Percentiles rank a stretch among this genome's conserved stretches.
phyloP scores from a whole-genome alignment of 1,140 invertebrate genomes.

The Sarcophaga peregrina region DNA sequence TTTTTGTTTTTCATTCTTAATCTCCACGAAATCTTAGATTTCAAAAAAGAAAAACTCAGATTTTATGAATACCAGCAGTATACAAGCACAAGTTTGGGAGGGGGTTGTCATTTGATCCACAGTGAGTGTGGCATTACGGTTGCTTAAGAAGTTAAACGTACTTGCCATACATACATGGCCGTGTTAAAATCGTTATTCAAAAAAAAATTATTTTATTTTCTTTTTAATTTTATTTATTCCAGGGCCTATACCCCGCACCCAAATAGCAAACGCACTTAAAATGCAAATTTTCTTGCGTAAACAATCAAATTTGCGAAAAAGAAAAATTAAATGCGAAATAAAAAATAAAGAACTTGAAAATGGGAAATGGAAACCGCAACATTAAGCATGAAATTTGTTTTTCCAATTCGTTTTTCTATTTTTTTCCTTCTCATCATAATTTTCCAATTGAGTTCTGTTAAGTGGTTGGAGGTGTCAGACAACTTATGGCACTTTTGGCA shows the following conservation, averaged over 20 bases:
- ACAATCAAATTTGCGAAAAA: slow-evolving; percentile 22
- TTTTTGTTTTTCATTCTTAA: no score
- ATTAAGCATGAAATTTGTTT: slow-evolving; percentile 40
- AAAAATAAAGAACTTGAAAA: no score
- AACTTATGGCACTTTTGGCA: slow-evolving; percentile 30
- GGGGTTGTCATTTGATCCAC: not conserved
- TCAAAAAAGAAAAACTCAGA: not conserved
- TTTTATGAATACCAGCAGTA: not conserved
- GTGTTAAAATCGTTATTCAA: not conserved
- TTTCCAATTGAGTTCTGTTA: not conserved
- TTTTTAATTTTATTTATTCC: not conserved
- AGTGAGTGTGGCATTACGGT: not conserved
- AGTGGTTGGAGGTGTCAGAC: not conserved
- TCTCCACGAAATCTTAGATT: not conserved
- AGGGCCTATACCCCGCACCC: not conserved
- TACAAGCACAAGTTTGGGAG: not conserved
- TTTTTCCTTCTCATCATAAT: not conserved
- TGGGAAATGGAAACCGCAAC: not conserved
- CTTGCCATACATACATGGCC: not conserved
- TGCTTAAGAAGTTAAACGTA: slow-evolving; percentile 18
- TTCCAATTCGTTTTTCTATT: not conserved
- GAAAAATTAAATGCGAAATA: not conserved
- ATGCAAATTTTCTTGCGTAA: slow-evolving; percentile 22
- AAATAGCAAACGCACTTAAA: slow-evolving; percentile 36
- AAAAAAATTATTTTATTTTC: not conserved